Percentiles rank a stretch among this genome's conserved stretches.
Conservation (phyloP, 2,797 vertebrate species). For the Synanceia verrucosa region DNA sequence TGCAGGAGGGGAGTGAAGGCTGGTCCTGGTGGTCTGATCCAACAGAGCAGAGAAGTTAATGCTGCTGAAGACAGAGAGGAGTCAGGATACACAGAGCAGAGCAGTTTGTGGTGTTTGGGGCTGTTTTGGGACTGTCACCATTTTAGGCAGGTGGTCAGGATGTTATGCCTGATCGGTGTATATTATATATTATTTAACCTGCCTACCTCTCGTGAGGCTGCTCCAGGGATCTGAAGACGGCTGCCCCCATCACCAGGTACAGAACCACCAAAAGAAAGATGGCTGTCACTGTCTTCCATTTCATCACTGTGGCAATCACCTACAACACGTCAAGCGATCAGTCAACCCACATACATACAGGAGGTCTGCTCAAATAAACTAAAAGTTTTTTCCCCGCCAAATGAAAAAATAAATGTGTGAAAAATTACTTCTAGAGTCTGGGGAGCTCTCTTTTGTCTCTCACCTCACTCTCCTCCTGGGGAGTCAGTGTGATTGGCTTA, state of each 20-base stretch:
- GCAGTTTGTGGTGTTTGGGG: too few relatives aligned
- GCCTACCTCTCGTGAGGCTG: conserved; percentile 91
- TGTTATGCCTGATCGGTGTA: too few relatives aligned
- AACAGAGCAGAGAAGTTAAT: too few relatives aligned
- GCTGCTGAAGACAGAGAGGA: too few relatives aligned
- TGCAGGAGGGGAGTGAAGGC: too few relatives aligned
- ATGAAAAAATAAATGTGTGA: neutral
- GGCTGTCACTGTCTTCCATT: conserved; percentile 96
- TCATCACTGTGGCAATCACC: conserved; percentile 93
- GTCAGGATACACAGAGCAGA: too few relatives aligned
- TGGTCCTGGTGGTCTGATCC: too few relatives aligned
- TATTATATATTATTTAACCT: neutral
- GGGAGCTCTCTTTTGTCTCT: conserved; percentile 28
- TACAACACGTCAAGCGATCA: conserved; percentile 64
- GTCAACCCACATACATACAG: conserved; percentile 15
- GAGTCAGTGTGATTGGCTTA: conserved; percentile 89
- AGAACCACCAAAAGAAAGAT: conserved; percentile 95
- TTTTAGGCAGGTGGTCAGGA: too few relatives aligned
- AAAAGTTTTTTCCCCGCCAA: neutral
- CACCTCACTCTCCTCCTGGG: conserved; percentile 89
- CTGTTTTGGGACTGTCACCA: too few relatives aligned
- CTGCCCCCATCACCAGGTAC: conserved; percentile 95
- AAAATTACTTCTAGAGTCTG: conserved; percentile 1
- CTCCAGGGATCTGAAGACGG: conserved; percentile 94
- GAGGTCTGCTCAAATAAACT: neutral